Conservation (phyloP, 2,113 vertebrate genomes). For the Notothenia rossii region DNA sequence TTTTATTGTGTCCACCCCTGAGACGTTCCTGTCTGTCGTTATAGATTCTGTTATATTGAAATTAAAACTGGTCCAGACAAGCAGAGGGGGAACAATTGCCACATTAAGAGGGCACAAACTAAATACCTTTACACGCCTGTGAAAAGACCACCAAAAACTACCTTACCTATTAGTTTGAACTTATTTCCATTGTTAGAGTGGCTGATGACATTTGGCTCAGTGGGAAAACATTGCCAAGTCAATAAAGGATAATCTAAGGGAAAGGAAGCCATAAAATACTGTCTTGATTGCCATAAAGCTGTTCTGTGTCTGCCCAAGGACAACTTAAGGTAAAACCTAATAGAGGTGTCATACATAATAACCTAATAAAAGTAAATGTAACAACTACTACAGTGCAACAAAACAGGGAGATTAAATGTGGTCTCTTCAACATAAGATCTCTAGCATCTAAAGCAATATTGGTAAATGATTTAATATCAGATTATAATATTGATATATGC, state of each 20-base stretch:
- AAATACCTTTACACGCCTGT: neutral
- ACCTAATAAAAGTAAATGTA: too few relatives aligned
- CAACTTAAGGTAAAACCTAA: too few relatives aligned
- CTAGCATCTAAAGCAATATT: too few relatives aligned
- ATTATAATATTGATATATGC: too few relatives aligned
- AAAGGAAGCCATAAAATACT: conserved; percentile 15
- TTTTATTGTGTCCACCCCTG: conserved; percentile 8
- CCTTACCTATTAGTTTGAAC: neutral
- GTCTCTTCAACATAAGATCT: too few relatives aligned
- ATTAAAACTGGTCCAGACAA: neutral
- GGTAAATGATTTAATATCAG: too few relatives aligned
- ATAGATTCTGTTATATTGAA: conserved; percentile 1
- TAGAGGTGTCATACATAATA: too few relatives aligned
- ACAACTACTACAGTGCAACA: too few relatives aligned
- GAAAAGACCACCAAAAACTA: neutral
- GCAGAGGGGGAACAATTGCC: neutral
- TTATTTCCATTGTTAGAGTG: neutral
- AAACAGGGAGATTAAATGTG: too few relatives aligned
- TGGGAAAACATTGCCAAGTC: neutral
- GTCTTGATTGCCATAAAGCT: conserved; percentile 31
- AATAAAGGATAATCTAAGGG: conserved; percentile 6
- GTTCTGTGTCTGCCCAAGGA: neutral
- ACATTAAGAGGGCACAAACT: neutral
- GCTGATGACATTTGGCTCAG: neutral
- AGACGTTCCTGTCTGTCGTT: neutral